Evolutionary conservation across 2,888 invertebrate species (phyloP), one percentile per base, ranked within the genome.

Genomic region (Ptycholaimellus sp.): DNA sequence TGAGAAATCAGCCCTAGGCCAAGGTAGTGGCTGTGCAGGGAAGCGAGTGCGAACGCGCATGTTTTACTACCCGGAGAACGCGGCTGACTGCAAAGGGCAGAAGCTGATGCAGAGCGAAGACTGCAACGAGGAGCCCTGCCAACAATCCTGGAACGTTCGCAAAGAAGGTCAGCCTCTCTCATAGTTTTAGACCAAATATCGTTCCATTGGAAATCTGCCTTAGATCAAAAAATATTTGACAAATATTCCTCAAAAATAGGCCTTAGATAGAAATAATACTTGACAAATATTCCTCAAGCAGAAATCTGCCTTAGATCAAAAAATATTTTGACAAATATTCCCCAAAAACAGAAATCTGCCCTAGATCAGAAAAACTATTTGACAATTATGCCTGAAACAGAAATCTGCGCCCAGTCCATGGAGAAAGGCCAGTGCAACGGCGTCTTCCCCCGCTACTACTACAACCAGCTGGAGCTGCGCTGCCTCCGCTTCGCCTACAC

Each of bases 381-480:
- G n/a, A n/a, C n/a, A n/a, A n/a, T n/a, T n/a, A n/a, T n/a, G n/a
- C n/a, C n/a, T n/a, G n/a, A n/a, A n/a, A n/a, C 55, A 81, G 81
- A 75, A 51, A 74, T 80, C 37, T 87, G 85, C 56, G 72, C 73
- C 68, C 72, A 77, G 58, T 66, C 70, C 17, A 67, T 71, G 20
- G 76, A 79, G 47, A 61, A 65, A 21, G 93, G 90, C 1, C 80
- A 80, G 2, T 93, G 93, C 59, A 71, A 76, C 39, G 85, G 80
- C 1, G 68, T 70, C 52, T 82, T 78, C 62, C 72, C 72, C 49
- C 72, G 87, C 39, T 96, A 80, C 74, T 73, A 76, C 62, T 87
- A 72, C 59, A 76, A 87, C 58, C 64, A 66, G 20, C 58, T 67
- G 19, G 67, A 67, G 27, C 70, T 70, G 19, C 66, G 67, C 21